A percentile compares a stretch with the other conserved stretches of the same genome.
Conservation (phyloP, 2,888 invertebrate genomes). For the Eurois occulta region DNA sequence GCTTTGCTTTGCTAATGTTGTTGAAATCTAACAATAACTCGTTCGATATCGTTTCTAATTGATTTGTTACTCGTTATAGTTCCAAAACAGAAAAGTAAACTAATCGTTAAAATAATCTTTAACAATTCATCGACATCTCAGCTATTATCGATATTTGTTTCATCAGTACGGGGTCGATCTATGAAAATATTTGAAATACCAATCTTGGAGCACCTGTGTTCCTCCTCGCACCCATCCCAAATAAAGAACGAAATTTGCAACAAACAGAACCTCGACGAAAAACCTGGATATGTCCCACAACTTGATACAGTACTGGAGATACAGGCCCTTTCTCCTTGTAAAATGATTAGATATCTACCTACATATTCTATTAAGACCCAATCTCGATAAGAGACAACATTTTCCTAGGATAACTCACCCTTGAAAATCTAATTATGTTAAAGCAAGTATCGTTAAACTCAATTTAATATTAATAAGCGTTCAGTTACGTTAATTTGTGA, state of each 20-base stretch:
- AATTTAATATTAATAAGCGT: slow-evolving; percentile 46
- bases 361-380: neutral
- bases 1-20: slow-evolving; percentile 20
- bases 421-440: slow-evolving; percentile 6
- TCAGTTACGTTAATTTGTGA: slow-evolving; percentile 53
- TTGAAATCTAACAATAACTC: neutral
- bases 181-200: neutral
- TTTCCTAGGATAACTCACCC: neutral
- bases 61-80: slow-evolving; percentile 5
- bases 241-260: neutral
- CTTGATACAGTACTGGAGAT: neutral
- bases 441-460: slow-evolving; percentile 1
- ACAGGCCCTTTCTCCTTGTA: neutral
- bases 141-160: neutral
- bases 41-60: slow-evolving; percentile 9
- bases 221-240: neutral
- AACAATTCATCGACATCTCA: neutral
- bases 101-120: neutral
- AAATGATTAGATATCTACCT: neutral
- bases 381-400: neutral
- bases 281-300: neutral
- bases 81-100: neutral
- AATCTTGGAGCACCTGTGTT: neutral
- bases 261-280: neutral
- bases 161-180: neutral